phyloP scores from a whole-genome alignment of 2,113 vertebrate genomes.

The Lipophrys pholis region DNA sequence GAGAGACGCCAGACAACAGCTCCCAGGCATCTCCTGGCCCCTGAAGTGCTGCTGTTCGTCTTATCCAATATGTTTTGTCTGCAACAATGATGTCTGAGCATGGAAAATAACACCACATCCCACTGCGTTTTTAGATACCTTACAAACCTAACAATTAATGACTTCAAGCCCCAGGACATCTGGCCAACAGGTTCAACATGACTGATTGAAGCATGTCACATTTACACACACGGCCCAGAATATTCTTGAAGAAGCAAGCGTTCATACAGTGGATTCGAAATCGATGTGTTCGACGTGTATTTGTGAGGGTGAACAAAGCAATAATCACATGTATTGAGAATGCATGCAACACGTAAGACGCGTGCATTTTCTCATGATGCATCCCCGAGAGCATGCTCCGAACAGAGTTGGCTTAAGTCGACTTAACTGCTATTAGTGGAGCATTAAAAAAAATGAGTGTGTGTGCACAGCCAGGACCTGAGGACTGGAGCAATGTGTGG shows the following conservation, averaged over 20 bases:
- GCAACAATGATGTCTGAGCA: slow-evolving; percentile 74
- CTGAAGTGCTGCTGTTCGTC: slow-evolving; percentile 71
- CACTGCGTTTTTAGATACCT: slow-evolving; percentile 69
- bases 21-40: slow-evolving; percentile 76
- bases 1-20: slow-evolving; percentile 72
- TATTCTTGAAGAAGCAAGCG: not conserved
- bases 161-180: slow-evolving; percentile 71
- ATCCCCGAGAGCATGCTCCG: slow-evolving; percentile 62
- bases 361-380: slow-evolving; percentile 42
- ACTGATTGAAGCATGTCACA: slow-evolving; percentile 41
- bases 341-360: slow-evolving; percentile 43
- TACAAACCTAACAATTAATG: slow-evolving; percentile 75
- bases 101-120: slow-evolving; percentile 77
- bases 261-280: no score
- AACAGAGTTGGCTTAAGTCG: slow-evolving; percentile 66
- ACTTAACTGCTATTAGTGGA: slow-evolving; percentile 77
- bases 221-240: not conserved
- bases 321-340: not conserved
- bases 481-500: slow-evolving; percentile 75
- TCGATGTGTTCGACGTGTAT: not conserved
- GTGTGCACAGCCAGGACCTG: slow-evolving; percentile 48
- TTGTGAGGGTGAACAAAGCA: not conserved
- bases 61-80: slow-evolving; percentile 81
- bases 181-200: slow-evolving; percentile 67
- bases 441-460: slow-evolving; percentile 64